Conservation (phyloP, 2,888 invertebrate genomes). For the Lasius fuliginosus region DNA sequence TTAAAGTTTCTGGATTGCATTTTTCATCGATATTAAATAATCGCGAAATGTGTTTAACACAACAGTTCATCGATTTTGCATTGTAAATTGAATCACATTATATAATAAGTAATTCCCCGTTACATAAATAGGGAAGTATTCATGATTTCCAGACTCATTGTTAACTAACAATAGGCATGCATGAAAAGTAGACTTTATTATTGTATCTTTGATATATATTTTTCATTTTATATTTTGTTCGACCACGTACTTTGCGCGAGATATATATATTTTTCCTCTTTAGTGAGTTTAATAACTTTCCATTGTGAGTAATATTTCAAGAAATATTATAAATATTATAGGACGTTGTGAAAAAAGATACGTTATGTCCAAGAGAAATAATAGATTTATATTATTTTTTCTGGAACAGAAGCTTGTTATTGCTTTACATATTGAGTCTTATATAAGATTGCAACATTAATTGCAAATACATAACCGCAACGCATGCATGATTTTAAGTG, state of each 20-base stretch:
- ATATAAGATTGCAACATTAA: background rate
- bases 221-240: background rate
- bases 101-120: slow-evolving; percentile 12
- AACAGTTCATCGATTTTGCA: background rate
- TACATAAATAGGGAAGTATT: background rate
- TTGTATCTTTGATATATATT: background rate
- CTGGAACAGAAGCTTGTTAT: background rate
- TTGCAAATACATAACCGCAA: background rate
- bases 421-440: background rate
- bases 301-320: background rate
- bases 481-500: background rate
- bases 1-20: background rate
- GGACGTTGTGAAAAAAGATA: background rate
- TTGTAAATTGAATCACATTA: background rate
- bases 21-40: background rate
- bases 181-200: background rate
- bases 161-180: background rate
- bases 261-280: background rate
- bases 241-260: background rate
- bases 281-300: background rate
- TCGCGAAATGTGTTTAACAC: background rate
- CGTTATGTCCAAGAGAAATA: background rate
- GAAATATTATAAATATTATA: background rate
- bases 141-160: background rate
- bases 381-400: background rate